Percentiles rank a stretch among this genome's conserved stretches.
These are phyloP conservation scores for Acrobasis consociella DNA, from an alignment of 2,888 invertebrate genomes.

Conservation along the genomic window DNA sequence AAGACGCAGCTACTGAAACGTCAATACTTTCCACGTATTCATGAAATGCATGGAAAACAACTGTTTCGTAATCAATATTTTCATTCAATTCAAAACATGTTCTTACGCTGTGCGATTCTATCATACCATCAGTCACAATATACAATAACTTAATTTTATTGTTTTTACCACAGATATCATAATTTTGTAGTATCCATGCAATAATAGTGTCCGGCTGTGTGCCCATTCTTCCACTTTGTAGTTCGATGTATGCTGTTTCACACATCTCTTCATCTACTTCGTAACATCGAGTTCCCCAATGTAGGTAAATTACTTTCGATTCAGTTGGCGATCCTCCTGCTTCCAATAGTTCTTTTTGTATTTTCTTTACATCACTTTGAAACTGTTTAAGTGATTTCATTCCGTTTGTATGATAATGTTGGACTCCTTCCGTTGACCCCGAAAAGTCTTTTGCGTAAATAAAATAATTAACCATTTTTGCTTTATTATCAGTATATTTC, in stretches of 20 bases:
- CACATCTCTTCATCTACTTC: constrained; percentile 39
- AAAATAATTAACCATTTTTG: constrained; percentile 33
- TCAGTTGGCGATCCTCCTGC: neutral
- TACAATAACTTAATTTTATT: constrained; percentile 42
- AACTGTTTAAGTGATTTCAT: constrained; percentile 33
- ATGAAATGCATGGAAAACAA: constrained; percentile 28
- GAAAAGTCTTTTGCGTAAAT: constrained; percentile 36
- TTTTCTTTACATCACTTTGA: constrained; percentile 31
- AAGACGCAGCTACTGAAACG: constrained; percentile 25
- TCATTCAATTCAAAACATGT: constrained; percentile 38
- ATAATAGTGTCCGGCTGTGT: constrained; percentile 33
- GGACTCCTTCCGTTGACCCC: constrained; percentile 32
- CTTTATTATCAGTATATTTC: neutral
- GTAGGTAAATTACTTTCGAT: constrained; percentile 37
- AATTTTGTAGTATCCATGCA: constrained; percentile 28
- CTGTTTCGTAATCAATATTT: constrained; percentile 42
- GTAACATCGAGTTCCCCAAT: constrained; percentile 40
- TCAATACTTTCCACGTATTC: constrained; percentile 18
- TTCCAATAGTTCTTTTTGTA: constrained; percentile 25
- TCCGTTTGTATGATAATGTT: constrained; percentile 38
- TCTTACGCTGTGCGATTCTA: neutral
- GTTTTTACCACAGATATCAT: constrained; percentile 21
- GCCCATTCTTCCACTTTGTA: neutral
- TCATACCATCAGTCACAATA: constrained; percentile 45
- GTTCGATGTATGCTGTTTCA: neutral